Evolutionary conservation across 2,797 vertebrate species (phyloP).

Genomic region (Catostomus latipinnis): DNA sequence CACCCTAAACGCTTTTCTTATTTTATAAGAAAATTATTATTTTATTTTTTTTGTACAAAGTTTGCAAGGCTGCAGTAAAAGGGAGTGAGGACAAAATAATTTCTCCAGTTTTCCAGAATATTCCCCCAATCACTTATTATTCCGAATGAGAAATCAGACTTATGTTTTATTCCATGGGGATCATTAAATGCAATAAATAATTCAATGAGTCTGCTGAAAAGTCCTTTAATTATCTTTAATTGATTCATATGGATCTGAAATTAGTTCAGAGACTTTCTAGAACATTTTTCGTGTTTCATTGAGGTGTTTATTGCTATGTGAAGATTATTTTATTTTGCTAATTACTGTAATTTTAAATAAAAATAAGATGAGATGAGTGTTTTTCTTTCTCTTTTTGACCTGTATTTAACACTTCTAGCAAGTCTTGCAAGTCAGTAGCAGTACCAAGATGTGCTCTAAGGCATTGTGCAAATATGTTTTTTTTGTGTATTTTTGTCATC

Average conservation of each 20-base stretch:
- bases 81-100: conserved; percentile 2
- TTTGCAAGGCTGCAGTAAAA: background rate
- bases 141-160: conserved; percentile 69
- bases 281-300: conserved; percentile 39
- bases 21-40: too few species aligned
- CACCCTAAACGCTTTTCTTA: background rate
- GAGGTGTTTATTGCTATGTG: conserved; percentile 31
- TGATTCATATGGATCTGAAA: conserved; percentile 66
- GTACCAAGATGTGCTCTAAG: too few species aligned
- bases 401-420: background rate
- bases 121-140: conserved; percentile 61
- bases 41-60: background rate
- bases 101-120: conserved; percentile 35
- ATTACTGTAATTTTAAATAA: conserved; percentile 3
- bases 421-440: too few species aligned
- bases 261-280: conserved; percentile 49
- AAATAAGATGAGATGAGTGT: background rate
- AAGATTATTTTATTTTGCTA: conserved; percentile 25
- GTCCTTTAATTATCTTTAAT: conserved; percentile 64
- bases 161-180: conserved; percentile 69
- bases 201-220: conserved; percentile 67
- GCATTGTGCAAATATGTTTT: too few species aligned
- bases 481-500: too few species aligned
- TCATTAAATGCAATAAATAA: conserved; percentile 72
- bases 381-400: conserved; percentile 1